A percentile compares a stretch with the other conserved stretches of the same genome.
Conservation (phyloP, 1,140 invertebrate species). For the Cyclargus thomasi region DNA sequence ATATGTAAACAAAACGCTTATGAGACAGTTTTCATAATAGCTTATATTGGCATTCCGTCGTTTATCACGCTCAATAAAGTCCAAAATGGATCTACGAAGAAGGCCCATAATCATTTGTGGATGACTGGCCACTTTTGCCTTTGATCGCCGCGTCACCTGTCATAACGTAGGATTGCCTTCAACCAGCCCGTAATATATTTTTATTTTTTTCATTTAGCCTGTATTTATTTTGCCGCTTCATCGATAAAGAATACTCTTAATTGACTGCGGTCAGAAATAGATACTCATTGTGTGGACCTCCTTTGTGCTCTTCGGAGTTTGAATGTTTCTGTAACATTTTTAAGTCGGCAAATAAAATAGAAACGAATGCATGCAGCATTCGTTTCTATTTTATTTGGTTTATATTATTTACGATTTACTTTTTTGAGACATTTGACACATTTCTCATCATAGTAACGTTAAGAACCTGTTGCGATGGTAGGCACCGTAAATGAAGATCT, state of each 20-base stretch:
- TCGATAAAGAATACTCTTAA: constrained; percentile 40
- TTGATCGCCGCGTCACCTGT: constrained; percentile 53
- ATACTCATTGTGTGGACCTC: constrained; percentile 25
- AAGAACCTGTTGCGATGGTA: no score
- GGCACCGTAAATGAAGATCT: no score
- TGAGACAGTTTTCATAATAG: constrained; percentile 12
- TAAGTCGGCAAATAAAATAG: no score
- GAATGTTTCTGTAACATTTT: constrained; percentile 16
- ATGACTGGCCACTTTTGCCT: constrained; percentile 52
- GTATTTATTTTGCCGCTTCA: constrained; percentile 42
- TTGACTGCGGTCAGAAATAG: constrained; percentile 35
- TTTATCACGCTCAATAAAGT: constrained; percentile 41
- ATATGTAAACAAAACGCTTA: not conserved
- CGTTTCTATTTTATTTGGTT: not conserved
- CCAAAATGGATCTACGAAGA: constrained; percentile 39
- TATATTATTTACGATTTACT: no score
- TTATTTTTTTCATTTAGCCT: constrained; percentile 38
- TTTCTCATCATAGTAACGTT: no score
- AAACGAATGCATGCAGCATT: not conserved
- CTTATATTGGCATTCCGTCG: constrained; percentile 35
- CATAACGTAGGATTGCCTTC: constrained; percentile 47
- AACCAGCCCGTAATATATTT: constrained; percentile 46
- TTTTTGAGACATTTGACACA: no score
- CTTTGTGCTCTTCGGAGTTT: constrained; percentile 25
- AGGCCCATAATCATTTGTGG: constrained; percentile 55